Conservation (phyloP, 2,113 vertebrate genomes). For the Typhlomys cinereus region DNA sequence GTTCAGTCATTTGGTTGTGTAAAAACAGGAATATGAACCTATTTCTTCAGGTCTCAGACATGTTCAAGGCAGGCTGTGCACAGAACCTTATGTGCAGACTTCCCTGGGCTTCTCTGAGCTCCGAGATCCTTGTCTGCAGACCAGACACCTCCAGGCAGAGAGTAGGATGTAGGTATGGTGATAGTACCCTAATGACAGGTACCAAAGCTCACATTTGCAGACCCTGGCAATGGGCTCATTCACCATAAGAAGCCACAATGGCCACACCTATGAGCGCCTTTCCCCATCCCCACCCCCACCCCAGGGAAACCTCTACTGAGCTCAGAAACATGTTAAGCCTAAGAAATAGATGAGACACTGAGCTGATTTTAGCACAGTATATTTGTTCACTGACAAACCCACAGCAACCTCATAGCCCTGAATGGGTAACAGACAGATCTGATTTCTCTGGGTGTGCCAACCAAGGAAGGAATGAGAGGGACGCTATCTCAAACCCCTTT, state of each 20-base stretch:
- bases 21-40: background rate
- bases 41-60: background rate
- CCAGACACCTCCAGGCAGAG: background rate
- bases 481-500: conserved; percentile 4
- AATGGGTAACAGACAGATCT: background rate
- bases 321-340: background rate
- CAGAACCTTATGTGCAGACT: accelerated
- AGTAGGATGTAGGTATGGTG: background rate
- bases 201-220: no score
- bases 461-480: background rate
- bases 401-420: background rate
- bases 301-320: background rate
- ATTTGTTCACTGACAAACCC: background rate
- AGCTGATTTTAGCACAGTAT: conserved; percentile 20
- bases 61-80: background rate
- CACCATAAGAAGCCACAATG: background rate
- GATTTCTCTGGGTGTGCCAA: conserved; percentile 30
- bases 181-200: background rate
- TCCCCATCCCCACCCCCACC: no score
- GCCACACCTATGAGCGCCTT: no score
- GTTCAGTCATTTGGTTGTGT: background rate
- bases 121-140: background rate
- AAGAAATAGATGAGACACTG: background rate
- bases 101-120: no score
- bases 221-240: background rate